Conservation (phyloP, 1,140 invertebrate genomes). For the Drosophila funebris region DNA sequence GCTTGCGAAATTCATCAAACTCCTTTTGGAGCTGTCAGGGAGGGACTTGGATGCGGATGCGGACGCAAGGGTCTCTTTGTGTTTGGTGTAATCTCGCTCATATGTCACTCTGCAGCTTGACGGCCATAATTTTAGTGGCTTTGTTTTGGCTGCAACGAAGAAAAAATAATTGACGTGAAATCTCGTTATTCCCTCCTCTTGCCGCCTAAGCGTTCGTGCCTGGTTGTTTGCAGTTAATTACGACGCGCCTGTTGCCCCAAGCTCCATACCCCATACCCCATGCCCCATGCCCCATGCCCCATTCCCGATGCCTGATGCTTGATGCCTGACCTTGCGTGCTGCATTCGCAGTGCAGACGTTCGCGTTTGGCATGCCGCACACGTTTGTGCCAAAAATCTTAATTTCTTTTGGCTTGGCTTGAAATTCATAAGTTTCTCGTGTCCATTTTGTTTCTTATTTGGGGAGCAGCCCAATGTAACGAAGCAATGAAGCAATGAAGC, state of each 20-base stretch:
- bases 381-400: constrained; percentile 79
- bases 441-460: constrained; percentile 53
- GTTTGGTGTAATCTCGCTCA: constrained; percentile 27
- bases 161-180: constrained; percentile 74
- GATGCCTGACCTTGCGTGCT: constrained; percentile 68
- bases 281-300: not conserved
- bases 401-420: constrained; percentile 58
- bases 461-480: constrained; percentile 51
- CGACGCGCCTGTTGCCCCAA: constrained; percentile 25
- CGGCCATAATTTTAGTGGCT: constrained; percentile 57
- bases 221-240: constrained; percentile 73
- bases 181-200: constrained; percentile 26
- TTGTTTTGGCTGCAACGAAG: constrained; percentile 18
- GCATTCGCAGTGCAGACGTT: constrained; percentile 53
- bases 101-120: constrained; percentile 62
- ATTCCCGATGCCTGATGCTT: not conserved
- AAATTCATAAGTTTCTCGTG: constrained; percentile 58
- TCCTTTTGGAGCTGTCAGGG: constrained; percentile 15
- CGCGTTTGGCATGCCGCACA: constrained; percentile 61
- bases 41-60: not conserved
- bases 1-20: constrained; percentile 64
- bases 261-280: not conserved
- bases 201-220: constrained; percentile 5
- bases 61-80: not conserved
- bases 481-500: not conserved